Evolutionary conservation across 2,797 vertebrate species (phyloP).

Genomic region (Notoglanidium macrostoma): DNA sequence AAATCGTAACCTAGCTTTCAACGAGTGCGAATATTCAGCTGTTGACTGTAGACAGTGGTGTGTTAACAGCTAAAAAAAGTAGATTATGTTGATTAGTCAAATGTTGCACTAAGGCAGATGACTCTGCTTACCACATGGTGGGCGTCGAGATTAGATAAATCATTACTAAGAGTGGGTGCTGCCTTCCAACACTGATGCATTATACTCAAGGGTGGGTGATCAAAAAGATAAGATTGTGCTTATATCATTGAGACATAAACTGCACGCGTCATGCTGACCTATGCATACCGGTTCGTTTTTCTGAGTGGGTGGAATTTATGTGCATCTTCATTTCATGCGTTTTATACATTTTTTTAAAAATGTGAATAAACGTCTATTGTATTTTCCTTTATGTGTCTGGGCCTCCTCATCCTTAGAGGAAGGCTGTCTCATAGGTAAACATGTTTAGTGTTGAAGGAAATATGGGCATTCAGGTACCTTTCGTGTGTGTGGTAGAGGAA

Average conservation of each 20-base stretch:
- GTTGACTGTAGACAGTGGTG: neutral
- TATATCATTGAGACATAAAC: neutral
- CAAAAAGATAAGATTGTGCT: neutral
- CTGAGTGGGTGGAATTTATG: neutral
- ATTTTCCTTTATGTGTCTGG: neutral
- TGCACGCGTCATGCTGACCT: neutral
- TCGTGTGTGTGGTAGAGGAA: conserved; percentile 78
- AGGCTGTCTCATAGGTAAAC: neutral
- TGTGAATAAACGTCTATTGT: neutral
- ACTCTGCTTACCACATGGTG: neutral
- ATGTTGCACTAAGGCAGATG: neutral
- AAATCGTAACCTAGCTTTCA: neutral
- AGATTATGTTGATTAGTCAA: neutral
- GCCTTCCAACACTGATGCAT: neutral
- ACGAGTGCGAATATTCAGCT: neutral
- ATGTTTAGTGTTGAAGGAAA: neutral
- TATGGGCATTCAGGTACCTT: conserved; percentile 78
- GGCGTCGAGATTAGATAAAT: neutral
- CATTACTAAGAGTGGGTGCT: neutral
- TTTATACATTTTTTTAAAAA: neutral
- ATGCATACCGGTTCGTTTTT: neutral
- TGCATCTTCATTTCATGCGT: neutral
- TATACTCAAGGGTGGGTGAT: neutral
- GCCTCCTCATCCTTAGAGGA: neutral
- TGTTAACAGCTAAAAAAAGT: neutral